Base-by-base conservation (phyloP, 2,888 invertebrate genomes). In the Anorthoa munda region DNA sequence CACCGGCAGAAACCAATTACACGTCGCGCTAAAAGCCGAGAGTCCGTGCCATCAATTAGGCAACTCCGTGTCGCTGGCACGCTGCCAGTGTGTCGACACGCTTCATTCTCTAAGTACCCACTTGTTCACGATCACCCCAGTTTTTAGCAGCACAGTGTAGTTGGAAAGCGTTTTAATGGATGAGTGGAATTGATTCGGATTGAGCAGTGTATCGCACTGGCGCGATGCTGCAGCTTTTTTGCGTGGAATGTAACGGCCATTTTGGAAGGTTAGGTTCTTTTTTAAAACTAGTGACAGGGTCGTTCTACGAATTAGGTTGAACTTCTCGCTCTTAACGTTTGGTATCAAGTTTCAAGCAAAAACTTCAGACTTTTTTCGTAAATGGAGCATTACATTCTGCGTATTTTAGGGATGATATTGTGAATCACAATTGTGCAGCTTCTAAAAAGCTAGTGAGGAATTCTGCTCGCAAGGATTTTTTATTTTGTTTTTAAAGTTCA, bases 1-100 rank as follows among this genome's bases (percentile, higher is more conserved):
- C 86, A 83, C 81, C 70, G 69, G 39, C 84, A 84, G 84, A 86
- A 74, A 83, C 78, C 86, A 84, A 84, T 84, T 84, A 86, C 72
- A 83, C 76, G 81, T 83, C 83, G 84, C 84, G 70, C 78, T 83
- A 86, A 84, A 83, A 83, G 83, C 81, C 53, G 58, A 73, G 69
- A 67, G 84, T 81, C 75, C 73, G 75, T 73, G 79, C 84, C 77
- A 79, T 85, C 84, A 85, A 85, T 85, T 85, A 86, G 84, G 71
- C 72, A 77, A 60, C 66, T 76, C 72, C 50, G 78, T 69, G 77
- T 70, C 66, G 76, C 65, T 84, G 84, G 86, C 84, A 73, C 63
- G 21, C 51, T 31, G 81, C 84, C 84, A 85, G 66, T 55, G 84
- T 84, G 82, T 77, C 70, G 71, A 68, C 83, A 68, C 83, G 68